A percentile compares a stretch with the other conserved stretches of the same genome.
These are phyloP conservation scores for Tetramorium simillimum DNA, from an alignment of 1,140 invertebrate species.

Conservation along the genomic window DNA sequence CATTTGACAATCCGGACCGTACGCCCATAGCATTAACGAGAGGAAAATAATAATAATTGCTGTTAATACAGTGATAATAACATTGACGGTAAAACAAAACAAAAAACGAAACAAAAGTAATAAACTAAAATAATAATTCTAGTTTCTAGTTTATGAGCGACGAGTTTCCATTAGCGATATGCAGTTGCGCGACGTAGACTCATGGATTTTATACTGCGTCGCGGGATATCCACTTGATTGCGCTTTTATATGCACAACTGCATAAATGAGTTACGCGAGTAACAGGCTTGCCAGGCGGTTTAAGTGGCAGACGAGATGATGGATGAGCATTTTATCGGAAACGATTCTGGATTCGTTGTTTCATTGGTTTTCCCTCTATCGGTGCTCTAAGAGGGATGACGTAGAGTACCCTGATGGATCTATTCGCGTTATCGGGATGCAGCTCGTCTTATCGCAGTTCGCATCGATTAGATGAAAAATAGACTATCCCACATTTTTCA, in stretches of 20 bases:
- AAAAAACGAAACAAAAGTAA: background rate
- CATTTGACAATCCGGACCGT: background rate
- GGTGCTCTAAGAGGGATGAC: conserved; percentile 43
- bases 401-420: conserved; percentile 36
- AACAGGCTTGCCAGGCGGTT: conserved; percentile 49
- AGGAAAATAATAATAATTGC: background rate
- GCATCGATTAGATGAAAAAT: conserved; percentile 25
- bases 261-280: conserved; percentile 58
- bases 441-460: conserved; percentile 5
- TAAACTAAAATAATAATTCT: conserved; percentile 2
- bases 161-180: conserved; percentile 44
- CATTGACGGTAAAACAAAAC: background rate
- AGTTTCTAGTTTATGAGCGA: conserved; percentile 13
- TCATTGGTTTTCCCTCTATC: conserved; percentile 49
- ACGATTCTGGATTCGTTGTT: conserved; percentile 59
- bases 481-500: background rate
- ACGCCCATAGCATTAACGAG: background rate
- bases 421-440: conserved; percentile 43
- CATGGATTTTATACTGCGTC: conserved; percentile 42
- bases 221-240: conserved; percentile 53
- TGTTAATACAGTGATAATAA: background rate
- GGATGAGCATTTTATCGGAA: conserved; percentile 60
- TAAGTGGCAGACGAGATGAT: conserved; percentile 59
- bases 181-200: conserved; percentile 11
- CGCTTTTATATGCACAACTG: conserved; percentile 61